Evolutionary conservation across 2,113 vertebrate species (phyloP).

Genomic region (Hydropotes inermis): DNA sequence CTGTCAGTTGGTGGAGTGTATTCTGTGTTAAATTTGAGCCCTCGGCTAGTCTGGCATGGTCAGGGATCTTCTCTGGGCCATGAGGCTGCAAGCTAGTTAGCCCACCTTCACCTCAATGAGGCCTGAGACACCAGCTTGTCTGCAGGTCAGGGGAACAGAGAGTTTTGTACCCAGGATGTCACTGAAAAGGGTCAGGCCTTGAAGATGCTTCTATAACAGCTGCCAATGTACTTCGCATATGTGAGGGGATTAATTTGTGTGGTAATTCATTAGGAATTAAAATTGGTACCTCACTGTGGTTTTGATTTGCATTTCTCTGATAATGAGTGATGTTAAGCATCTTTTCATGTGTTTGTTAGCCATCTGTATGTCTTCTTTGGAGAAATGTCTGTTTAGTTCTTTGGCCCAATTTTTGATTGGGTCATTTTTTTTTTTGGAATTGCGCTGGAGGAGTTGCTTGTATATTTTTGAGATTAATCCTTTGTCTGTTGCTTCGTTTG

Average conservation of each 20-base stretch:
- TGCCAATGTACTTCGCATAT: background rate
- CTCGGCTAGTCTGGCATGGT: background rate
- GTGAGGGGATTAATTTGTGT: background rate
- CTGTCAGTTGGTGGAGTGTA: background rate
- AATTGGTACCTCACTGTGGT: too few relatives aligned
- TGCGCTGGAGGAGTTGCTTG: too few relatives aligned
- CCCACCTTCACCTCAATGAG: background rate
- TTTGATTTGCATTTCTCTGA: too few relatives aligned
- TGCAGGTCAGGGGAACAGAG: background rate
- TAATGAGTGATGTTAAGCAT: too few relatives aligned
- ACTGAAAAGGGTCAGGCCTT: background rate
- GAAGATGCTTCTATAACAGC: background rate
- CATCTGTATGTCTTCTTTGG: too few relatives aligned
- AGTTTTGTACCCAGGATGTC: background rate
- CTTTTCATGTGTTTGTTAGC: too few relatives aligned
- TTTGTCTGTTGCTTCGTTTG: too few relatives aligned
- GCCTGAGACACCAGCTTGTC: background rate
- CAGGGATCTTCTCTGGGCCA: background rate
- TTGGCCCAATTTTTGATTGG: too few relatives aligned
- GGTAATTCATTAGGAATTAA: background rate
- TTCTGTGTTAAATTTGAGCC: background rate
- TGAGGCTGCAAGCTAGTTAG: background rate
- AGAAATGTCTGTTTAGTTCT: too few relatives aligned
- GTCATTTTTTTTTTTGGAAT: too few relatives aligned
- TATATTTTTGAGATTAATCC: too few relatives aligned